Conservation (phyloP, 2,888 invertebrate genomes). For the Spilarctia lutea region DNA sequence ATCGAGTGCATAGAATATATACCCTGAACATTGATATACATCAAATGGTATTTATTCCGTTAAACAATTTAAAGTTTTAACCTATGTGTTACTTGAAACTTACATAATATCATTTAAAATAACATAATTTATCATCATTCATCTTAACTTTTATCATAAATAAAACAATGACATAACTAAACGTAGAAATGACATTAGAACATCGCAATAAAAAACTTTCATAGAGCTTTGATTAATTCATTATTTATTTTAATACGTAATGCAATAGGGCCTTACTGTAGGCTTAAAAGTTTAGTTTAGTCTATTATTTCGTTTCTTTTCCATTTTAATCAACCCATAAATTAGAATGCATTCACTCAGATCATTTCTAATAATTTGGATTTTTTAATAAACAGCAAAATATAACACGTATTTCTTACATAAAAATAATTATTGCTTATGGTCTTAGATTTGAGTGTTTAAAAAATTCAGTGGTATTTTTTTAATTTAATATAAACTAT, state of each 20-base stretch:
- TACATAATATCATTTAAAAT: background rate
- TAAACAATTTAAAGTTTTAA: background rate
- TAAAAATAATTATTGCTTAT: conserved; percentile 8
- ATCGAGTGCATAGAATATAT: conserved; percentile 4
- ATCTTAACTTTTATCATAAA: background rate
- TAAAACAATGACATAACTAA: conserved; percentile 8
- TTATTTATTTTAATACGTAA: conserved; percentile 33
- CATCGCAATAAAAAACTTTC: conserved; percentile 5
- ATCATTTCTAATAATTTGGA: conserved; percentile 3
- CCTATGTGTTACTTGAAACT: background rate
- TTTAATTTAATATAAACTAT: conserved; percentile 27
- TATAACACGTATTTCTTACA: background rate
- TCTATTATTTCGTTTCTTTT: conserved; percentile 35
- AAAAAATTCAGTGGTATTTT: background rate
- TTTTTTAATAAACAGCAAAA: background rate
- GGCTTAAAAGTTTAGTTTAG: conserved; percentile 31
- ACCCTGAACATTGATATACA: conserved; percentile 8
- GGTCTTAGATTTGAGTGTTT: conserved; percentile 1
- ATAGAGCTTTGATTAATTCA: conserved; percentile 22
- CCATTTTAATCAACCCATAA: conserved; percentile 12
- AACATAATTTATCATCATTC: background rate
- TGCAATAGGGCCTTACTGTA: conserved; percentile 47
- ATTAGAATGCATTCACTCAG: conserved; percentile 6
- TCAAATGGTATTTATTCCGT: background rate
- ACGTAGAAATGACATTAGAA: conserved; percentile 8